Conservation (phyloP, 2,888 invertebrate species). For the Andricus quercusramuli region DNA sequence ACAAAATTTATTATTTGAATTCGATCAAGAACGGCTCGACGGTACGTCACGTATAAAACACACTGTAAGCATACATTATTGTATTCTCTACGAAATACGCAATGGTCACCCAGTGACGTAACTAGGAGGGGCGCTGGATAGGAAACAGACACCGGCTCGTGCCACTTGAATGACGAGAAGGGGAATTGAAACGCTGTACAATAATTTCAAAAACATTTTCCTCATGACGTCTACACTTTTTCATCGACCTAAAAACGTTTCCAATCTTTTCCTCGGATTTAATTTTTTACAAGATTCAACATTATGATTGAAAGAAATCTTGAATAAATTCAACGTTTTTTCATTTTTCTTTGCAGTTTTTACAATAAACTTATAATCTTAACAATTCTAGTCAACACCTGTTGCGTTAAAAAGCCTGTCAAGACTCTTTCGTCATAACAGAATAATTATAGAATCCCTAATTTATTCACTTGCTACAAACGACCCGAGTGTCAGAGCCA, state of each 20-base stretch:
- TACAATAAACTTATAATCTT: background rate
- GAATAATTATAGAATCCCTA: no score
- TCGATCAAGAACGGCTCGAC: constrained; percentile 21
- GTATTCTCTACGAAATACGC: background rate
- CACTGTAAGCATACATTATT: background rate
- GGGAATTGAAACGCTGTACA: constrained; percentile 8
- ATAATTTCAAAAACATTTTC: constrained; percentile 7
- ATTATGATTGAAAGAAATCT: background rate
- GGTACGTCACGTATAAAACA: constrained; percentile 6
- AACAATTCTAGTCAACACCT: background rate
- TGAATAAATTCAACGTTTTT: background rate
- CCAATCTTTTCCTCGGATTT: background rate
- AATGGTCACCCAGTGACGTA: constrained; percentile 38
- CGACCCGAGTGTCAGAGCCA: no score
- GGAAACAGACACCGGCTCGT: constrained; percentile 37
- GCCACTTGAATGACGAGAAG: constrained; percentile 11
- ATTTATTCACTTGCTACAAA: no score
- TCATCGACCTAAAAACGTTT: background rate
- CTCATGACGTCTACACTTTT: background rate
- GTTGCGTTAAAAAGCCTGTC: background rate
- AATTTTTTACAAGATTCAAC: background rate
- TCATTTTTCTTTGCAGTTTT: background rate
- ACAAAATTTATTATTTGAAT: constrained; percentile 23
- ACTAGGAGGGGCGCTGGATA: constrained; percentile 27
- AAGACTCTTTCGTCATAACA: background rate